Evolutionary conservation across 1,140 invertebrate genomes (phyloP).

Genomic region (Formica exsecta): DNA sequence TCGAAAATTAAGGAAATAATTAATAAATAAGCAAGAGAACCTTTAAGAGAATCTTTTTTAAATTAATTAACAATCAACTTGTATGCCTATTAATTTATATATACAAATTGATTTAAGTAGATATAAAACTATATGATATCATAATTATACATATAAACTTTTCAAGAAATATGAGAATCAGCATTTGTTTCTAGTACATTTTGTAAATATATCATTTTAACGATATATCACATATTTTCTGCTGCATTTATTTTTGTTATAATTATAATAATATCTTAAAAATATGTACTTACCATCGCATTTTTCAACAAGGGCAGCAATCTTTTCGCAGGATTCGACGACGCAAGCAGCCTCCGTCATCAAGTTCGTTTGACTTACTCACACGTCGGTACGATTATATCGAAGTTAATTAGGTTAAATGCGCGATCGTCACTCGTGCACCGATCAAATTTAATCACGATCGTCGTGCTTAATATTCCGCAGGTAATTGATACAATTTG

Average conservation of each 20-base stretch:
- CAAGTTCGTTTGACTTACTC: constrained; percentile 32
- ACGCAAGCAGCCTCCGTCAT: neutral
- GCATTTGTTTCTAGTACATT: neutral
- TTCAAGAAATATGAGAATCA: neutral
- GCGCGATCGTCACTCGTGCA: constrained; percentile 44
- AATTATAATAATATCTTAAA: neutral
- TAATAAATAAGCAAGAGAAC: too few relatives aligned
- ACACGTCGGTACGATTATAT: constrained; percentile 29
- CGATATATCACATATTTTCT: neutral
- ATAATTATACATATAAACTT: neutral
- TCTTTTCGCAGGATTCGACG: neutral
- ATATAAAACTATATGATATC: constrained; percentile 3
- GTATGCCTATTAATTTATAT: neutral
- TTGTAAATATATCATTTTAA: neutral
- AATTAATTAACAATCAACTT: too few relatives aligned
- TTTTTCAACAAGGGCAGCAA: neutral
- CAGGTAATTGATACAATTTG: constrained; percentile 73
- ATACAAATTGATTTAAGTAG: neutral
- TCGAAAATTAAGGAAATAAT: too few relatives aligned
- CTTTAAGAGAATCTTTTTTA: too few relatives aligned
- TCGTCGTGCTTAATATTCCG: constrained; percentile 66
- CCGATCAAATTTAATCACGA: constrained; percentile 71
- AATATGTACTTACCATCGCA: neutral
- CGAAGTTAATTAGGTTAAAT: constrained; percentile 74
- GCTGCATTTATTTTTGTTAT: neutral